These are phyloP conservation scores for Andrena praecox DNA, from an alignment of 2,888 invertebrate genomes.

Conservation along the genomic window DNA sequence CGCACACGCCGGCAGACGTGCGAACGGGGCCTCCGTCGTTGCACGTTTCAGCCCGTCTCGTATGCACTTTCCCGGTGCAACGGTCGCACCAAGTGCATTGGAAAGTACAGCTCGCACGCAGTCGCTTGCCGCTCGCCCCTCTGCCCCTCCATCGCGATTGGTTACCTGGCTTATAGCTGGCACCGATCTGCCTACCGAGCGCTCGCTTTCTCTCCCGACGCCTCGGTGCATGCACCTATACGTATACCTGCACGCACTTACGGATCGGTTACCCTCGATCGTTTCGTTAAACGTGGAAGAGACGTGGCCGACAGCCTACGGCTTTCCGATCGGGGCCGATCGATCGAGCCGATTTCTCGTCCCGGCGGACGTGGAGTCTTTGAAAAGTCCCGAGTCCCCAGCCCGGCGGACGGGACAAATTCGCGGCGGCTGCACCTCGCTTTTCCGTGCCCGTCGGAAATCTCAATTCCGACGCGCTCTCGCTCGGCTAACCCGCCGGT, in stretches of 20 bases:
- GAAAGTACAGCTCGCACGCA: slow-evolving; percentile 76
- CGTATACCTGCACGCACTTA: slow-evolving; percentile 46
- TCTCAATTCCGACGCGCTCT: not conserved
- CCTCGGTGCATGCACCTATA: slow-evolving; percentile 61
- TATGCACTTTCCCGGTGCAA: slow-evolving; percentile 72
- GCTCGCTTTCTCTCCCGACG: slow-evolving; percentile 76
- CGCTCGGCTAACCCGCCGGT: not conserved
- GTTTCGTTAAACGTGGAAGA: slow-evolving; percentile 67
- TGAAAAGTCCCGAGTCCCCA: slow-evolving; percentile 6
- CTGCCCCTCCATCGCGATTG: slow-evolving; percentile 52
- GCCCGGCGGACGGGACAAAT: slow-evolving; percentile 6
- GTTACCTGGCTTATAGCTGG: slow-evolving; percentile 64
- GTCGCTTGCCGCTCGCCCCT: slow-evolving; percentile 31
- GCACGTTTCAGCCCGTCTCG: slow-evolving; percentile 29
- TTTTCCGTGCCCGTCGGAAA: not conserved
- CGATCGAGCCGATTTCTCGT: slow-evolving; percentile 54
- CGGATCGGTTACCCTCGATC: slow-evolving; percentile 28
- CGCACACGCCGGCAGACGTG: slow-evolving; percentile 43
- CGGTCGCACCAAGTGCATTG: slow-evolving; percentile 73
- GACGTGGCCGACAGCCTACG: slow-evolving; percentile 52
- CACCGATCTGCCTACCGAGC: slow-evolving; percentile 77
- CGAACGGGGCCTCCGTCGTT: slow-evolving; percentile 48
- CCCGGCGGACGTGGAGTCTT: slow-evolving; percentile 11
- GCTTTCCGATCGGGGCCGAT: slow-evolving; percentile 57
- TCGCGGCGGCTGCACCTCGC: slow-evolving; percentile 22